Evolutionary conservation across 35 echinoderm and acorn worm genomes (phyloP).

Genomic region (Apostichopus parvimensis): DNA sequence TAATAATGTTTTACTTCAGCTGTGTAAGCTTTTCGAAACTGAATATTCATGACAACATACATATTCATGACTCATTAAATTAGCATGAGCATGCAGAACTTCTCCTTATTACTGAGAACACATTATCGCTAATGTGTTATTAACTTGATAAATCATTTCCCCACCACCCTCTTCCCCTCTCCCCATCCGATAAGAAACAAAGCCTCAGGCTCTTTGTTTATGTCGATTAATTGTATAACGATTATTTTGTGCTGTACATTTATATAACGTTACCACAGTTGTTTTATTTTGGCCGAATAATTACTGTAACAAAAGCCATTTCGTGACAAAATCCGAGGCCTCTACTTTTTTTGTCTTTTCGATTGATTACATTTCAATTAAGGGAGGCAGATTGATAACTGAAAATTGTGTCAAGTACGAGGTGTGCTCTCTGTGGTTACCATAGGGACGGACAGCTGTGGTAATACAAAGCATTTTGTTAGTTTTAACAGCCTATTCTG

Average conservation of each 20-base stretch:
- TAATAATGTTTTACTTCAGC: no score
- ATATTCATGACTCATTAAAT: no score
- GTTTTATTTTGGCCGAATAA: neutral
- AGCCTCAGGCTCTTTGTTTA: no score
- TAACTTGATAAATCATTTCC: no score
- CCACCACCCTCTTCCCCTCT: no score
- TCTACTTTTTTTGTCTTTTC: neutral
- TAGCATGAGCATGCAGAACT: no score
- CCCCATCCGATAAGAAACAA: no score
- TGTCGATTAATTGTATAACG: no score
- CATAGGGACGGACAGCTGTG: conserved; percentile 19
- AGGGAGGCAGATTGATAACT: neutral
- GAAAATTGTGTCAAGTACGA: conserved; percentile 14
- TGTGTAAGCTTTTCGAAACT: no score
- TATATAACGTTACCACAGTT: neutral
- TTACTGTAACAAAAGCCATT: neutral
- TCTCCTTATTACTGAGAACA: no score
- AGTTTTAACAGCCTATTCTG: conserved; percentile 13
- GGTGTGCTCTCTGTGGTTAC: conserved; percentile 10
- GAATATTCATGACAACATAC: no score
- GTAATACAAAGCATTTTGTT: conserved; percentile 9
- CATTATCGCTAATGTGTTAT: no score
- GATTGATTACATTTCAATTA: conserved; percentile 34
- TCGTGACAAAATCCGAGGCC: conserved; percentile 15
- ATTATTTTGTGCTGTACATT: neutral